Base-by-base conservation (phyloP, 2,888 invertebrate genomes). In the Cephonodes hylas region DNA sequence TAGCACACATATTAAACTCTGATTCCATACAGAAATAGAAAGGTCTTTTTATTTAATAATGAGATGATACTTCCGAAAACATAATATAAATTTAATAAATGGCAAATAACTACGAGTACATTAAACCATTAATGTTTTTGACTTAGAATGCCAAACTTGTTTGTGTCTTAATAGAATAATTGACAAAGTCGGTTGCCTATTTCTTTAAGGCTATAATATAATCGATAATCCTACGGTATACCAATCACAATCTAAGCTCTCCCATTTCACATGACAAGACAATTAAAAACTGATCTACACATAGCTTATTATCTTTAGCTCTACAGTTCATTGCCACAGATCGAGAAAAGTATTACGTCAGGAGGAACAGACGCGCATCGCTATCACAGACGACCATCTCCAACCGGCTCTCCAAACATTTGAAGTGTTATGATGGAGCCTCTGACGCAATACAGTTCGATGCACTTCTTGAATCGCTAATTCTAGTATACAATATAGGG, bases 371-470 rank as follows among this genome's bases (percentile, higher is more conserved):
- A 53, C 31, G 31, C 18, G 31, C 15, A 4, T 18, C 10, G 18
- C 27, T 53, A 53, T 53, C 53, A 20, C 31, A 53, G 15, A 31
- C 27, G 53, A 53, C 27, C 31, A 53, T 53, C 53, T 53, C 31
- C 27, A 27, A 53, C 31, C 53, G 27, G 53, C 53, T 31, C 53
- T 53, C 53, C 15, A 53, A 25, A 31, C 53, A 31, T 31, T 18
- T 53, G 31, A 53, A 53, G 53, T 53, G 53, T 53, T 53, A 31
- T 53, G 53, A 27, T 53, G 18, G 45, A 4, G 7, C 27, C 27
- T 18, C 31, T 53, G 53, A 53, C 53, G 53, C 31, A 53, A 53
- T 31, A 20, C 27, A 7, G 53, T 53, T 53, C 53, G 53, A 53
- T 53, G 53, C 18, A 53, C 53, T 20, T 46, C 27, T 53, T 53